phyloP scores from a whole-genome alignment of 1,140 invertebrate species.

The Andricus grossulariae region DNA sequence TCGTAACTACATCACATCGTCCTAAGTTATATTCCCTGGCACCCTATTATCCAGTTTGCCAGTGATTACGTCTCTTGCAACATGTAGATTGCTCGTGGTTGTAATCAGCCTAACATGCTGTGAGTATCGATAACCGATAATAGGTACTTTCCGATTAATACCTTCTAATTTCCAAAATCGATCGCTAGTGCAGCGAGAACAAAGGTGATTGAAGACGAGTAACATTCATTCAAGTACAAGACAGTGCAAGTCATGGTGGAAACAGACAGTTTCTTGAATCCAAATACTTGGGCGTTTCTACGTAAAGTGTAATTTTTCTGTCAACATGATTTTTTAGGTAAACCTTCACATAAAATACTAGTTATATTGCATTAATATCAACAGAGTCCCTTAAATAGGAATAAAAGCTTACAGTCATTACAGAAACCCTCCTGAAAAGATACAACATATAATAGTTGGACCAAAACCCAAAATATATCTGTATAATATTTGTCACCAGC shows the following conservation, averaged over 20 bases:
- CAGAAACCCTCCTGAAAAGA: no score
- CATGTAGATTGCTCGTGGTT: slow-evolving; percentile 17
- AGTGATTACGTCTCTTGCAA: slow-evolving; percentile 23
- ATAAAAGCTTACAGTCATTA: no score
- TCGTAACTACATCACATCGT: background rate
- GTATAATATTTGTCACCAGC: no score
- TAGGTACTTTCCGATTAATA: slow-evolving; percentile 18
- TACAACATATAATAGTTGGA: no score
- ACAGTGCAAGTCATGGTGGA: background rate
- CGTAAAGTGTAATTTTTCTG: no score
- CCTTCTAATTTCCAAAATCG: slow-evolving; percentile 23
- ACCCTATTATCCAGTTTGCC: slow-evolving; percentile 12
- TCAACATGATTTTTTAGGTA: no score
- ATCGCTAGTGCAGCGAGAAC: slow-evolving; percentile 9
- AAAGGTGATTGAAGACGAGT: background rate
- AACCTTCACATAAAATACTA: no score
- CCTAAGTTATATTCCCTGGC: slow-evolving; percentile 11
- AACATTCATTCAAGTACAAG: background rate
- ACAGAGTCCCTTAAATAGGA: no score
- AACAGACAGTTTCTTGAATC: no score
- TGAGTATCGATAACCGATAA: slow-evolving; percentile 30
- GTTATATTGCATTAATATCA: no score
- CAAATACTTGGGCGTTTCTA: no score
- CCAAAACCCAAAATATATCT: no score
- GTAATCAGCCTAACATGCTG: slow-evolving; percentile 26